These are phyloP conservation scores for Nesoenas mayeri DNA, from an alignment of 2,113 vertebrate species.

Conservation along the genomic window DNA sequence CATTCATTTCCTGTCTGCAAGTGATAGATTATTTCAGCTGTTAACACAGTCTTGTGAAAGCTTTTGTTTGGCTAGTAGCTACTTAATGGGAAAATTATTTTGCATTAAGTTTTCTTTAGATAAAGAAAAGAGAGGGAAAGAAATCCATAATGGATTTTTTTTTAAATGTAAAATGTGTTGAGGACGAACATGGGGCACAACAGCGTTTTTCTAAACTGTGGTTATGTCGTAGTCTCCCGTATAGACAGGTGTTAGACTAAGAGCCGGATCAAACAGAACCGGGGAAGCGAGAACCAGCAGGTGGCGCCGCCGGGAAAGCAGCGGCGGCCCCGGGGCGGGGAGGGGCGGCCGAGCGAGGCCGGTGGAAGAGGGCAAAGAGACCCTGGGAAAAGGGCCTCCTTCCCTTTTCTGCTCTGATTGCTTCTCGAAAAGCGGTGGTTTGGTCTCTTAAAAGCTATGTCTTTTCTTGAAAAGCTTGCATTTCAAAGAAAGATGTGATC, in stretches of 20 bases:
- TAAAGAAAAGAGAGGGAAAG: not conserved
- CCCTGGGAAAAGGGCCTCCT: rapidly evolving
- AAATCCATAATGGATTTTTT: not conserved
- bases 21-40: not conserved
- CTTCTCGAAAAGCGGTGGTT: not conserved
- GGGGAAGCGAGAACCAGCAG: constrained; percentile 58
- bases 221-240: rapidly evolving
- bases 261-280: not conserved
- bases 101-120: not conserved
- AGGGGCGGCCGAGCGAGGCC: not conserved
- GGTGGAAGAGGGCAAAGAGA: no score
- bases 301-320: constrained; percentile 65
- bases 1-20: not conserved
- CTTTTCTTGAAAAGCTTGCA: rapidly evolving
- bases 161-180: not conserved
- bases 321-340: not conserved
- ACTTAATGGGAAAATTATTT: not conserved
- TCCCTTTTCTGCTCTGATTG: not conserved
- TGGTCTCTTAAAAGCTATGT: not conserved
- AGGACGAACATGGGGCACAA: not conserved
- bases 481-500: not conserved
- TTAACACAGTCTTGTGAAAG: rapidly evolving
- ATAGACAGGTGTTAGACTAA: rapidly evolving
- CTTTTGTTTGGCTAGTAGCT: not conserved
- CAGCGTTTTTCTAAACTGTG: not conserved